Evolutionary conservation across 2,113 vertebrate genomes (phyloP).

Genomic region (Brienomyrus brachyistius): DNA sequence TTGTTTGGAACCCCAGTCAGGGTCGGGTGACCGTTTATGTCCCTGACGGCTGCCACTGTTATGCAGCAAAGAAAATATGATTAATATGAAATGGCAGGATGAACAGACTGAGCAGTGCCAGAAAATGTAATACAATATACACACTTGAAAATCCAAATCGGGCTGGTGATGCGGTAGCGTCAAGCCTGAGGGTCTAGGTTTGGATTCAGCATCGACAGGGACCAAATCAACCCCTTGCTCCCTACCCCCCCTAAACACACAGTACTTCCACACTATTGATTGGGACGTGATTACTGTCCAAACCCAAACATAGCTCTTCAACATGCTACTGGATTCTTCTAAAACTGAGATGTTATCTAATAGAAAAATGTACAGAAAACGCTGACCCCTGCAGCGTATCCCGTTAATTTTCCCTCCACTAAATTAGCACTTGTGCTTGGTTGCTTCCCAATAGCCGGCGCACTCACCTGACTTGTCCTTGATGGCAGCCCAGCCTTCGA

Average conservation of each 20-base stretch:
- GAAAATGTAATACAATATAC: not conserved
- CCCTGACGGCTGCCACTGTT: too few species aligned
- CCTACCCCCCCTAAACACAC: not conserved
- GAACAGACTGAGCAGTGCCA: not conserved
- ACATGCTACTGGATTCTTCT: not conserved
- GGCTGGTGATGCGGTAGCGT: not conserved
- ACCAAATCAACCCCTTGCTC: not conserved
- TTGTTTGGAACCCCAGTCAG: too few species aligned
- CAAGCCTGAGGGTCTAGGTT: not conserved
- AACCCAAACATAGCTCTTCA: not conserved
- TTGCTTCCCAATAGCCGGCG: not conserved
- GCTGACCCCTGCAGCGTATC: not conserved
- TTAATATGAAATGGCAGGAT: not conserved
- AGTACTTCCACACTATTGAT: not conserved
- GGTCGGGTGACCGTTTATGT: too few species aligned
- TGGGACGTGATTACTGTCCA: not conserved
- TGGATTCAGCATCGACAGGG: not conserved
- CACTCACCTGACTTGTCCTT: slow-evolving; percentile 80
- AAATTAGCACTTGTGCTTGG: not conserved
- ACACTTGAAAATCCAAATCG: not conserved
- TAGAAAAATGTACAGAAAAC: not conserved
- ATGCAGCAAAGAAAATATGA: not conserved
- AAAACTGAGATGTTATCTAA: not conserved
- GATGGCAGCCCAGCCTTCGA: slow-evolving; percentile 75
- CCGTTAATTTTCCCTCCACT: not conserved